Evolutionary conservation across 1,140 invertebrate species (phyloP).

Genomic region (Nasonia giraulti): DNA sequence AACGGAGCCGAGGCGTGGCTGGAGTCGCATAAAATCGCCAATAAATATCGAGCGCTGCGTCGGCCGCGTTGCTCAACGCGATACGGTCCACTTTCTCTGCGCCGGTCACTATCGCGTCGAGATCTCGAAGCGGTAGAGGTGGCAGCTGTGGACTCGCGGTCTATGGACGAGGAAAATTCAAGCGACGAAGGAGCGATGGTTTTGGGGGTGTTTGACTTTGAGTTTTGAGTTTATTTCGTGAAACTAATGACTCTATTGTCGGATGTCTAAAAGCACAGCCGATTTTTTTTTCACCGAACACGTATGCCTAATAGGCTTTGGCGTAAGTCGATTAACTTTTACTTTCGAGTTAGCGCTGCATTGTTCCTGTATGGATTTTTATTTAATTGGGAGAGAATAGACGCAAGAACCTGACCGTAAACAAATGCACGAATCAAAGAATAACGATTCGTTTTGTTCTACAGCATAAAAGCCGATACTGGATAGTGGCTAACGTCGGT

Average conservation of each 20-base stretch:
- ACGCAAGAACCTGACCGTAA: neutral
- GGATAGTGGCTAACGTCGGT: neutral
- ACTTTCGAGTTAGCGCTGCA: neutral
- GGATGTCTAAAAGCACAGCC: neutral
- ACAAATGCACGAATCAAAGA: neutral
- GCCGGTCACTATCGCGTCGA: neutral
- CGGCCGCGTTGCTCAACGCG: slow-evolving; percentile 63
- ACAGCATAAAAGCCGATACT: neutral
- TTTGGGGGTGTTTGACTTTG: neutral
- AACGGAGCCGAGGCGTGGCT: slow-evolving; percentile 26
- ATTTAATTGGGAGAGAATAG: neutral
- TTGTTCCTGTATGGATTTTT: neutral
- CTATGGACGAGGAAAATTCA: neutral
- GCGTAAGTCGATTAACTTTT: too few species aligned
- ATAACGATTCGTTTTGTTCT: neutral
- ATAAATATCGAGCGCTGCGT: slow-evolving; percentile 58
- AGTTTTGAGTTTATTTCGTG: too few species aligned
- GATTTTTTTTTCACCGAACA: too few species aligned
- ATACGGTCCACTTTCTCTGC: slow-evolving; percentile 69
- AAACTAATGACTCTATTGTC: too few species aligned
- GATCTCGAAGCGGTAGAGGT: neutral
- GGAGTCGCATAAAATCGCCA: slow-evolving; percentile 55
- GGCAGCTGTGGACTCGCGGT: neutral
- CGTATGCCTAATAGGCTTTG: too few species aligned
- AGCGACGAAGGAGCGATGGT: neutral